phyloP scores from a whole-genome alignment of 2,888 invertebrate species.

The Parthenolecanium corni region DNA sequence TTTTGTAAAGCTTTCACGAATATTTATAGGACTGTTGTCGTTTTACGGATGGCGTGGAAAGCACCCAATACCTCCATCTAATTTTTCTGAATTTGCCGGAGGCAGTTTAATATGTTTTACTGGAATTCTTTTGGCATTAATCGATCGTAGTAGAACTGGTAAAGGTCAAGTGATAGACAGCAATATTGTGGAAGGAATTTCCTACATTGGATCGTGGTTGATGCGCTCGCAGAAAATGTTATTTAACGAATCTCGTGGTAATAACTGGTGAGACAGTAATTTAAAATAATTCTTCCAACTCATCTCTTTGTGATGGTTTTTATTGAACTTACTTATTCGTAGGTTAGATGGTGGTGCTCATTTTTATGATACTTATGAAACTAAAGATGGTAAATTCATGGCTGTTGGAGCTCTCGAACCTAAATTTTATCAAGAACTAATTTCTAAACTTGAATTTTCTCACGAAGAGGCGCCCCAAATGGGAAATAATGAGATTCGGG shows the following conservation, averaged over 20 bases:
- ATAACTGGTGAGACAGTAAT: slow-evolving; percentile 49
- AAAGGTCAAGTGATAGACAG: slow-evolving; percentile 80
- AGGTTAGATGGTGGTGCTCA: slow-evolving; percentile 71
- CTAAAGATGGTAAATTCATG: slow-evolving; percentile 84
- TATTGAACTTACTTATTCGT: not conserved
- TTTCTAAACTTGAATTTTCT: slow-evolving; percentile 54
- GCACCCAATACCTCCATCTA: slow-evolving; percentile 70
- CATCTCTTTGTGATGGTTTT: no score
- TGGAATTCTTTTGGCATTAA: slow-evolving; percentile 75
- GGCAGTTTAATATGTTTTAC: slow-evolving; percentile 83
- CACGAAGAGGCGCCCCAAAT: slow-evolving; percentile 52
- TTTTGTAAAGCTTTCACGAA: no score
- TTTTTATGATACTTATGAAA: slow-evolving; percentile 81
- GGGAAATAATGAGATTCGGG: slow-evolving; percentile 32
- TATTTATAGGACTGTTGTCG: slow-evolving; percentile 62
- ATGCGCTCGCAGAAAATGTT: slow-evolving; percentile 53
- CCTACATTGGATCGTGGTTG: slow-evolving; percentile 82
- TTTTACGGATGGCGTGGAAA: slow-evolving; percentile 56
- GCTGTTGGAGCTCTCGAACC: slow-evolving; percentile 91
- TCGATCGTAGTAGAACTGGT: slow-evolving; percentile 67
- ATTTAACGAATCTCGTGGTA: slow-evolving; percentile 64
- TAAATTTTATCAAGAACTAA: slow-evolving; percentile 67
- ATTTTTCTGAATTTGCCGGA: slow-evolving; percentile 88
- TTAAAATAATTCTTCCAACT: no score
- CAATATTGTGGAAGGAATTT: slow-evolving; percentile 80